Evolutionary conservation across 2,888 invertebrate genomes (phyloP).

Genomic region (Yponomeuta plumbellus): DNA sequence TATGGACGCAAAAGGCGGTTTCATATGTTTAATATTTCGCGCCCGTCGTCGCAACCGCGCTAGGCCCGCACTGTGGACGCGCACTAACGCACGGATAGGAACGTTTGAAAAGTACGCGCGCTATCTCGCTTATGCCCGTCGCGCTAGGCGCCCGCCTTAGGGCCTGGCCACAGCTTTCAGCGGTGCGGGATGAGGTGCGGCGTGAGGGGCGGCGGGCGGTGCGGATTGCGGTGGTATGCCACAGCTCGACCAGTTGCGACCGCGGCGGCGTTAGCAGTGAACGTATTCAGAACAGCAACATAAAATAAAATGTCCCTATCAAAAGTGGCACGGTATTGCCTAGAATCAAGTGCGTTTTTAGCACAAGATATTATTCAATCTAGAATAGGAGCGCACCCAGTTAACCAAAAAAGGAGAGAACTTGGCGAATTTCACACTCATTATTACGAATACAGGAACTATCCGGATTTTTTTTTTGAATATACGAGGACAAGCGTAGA

Average conservation of each 20-base stretch:
- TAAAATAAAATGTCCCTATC: conserved; percentile 1
- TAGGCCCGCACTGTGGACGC: too few relatives aligned
- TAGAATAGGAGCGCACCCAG: neutral
- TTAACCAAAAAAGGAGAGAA: neutral
- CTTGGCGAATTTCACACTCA: neutral
- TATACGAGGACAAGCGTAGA: conserved; percentile 24
- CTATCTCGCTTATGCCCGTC: too few relatives aligned
- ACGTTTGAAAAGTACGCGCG: too few relatives aligned
- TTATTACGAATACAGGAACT: too few relatives aligned
- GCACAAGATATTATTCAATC: neutral
- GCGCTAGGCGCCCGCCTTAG: neutral
- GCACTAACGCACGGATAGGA: too few relatives aligned
- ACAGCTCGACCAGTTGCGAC: too few relatives aligned
- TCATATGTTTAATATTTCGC: too few relatives aligned
- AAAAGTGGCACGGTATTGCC: conserved; percentile 4
- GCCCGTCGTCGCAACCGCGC: too few relatives aligned
- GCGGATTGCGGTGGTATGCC: too few relatives aligned
- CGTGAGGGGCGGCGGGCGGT: too few relatives aligned
- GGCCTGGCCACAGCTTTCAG: neutral
- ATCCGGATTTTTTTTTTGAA: conserved; percentile 21
- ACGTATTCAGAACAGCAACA: neutral
- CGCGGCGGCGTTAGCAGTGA: too few relatives aligned
- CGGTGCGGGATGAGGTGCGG: neutral
- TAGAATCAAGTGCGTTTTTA: neutral
- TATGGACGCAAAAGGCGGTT: too few relatives aligned